A percentile compares a stretch with the other conserved stretches of the same genome.
phyloP scores from a whole-genome alignment of 2,888 invertebrate genomes.

The Caenorhabditis sp. region DNA sequence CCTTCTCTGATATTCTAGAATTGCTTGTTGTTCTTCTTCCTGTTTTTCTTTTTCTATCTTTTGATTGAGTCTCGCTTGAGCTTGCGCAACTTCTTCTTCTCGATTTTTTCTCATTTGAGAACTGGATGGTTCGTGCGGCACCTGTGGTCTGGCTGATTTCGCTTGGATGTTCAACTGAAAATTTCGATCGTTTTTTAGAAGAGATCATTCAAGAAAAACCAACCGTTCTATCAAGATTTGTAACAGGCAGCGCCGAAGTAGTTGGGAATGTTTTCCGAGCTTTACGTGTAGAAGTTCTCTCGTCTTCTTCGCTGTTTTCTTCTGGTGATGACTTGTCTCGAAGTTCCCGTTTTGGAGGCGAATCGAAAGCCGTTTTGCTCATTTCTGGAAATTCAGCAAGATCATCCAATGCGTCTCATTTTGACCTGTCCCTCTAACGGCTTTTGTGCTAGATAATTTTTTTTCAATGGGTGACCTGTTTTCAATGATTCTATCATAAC shows the following conservation, averaged over 20 bases:
- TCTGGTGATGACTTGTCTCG: no score
- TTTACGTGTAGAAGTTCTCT: background rate
- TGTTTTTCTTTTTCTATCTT: background rate
- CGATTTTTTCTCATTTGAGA: background rate
- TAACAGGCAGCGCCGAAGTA: background rate
- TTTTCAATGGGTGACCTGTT: no score
- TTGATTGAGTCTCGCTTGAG: background rate
- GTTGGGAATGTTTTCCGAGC: background rate
- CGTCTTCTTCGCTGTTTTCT: background rate
- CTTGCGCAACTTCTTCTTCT: no score
- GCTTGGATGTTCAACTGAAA: background rate
- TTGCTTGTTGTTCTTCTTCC: background rate
- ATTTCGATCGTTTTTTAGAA: background rate
- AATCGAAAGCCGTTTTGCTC: no score
- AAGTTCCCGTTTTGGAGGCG: no score
- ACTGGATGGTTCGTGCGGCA: background rate
- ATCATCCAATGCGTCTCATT: background rate
- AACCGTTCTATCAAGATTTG: background rate
- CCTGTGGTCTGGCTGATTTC: background rate
- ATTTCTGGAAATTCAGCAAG: no score
- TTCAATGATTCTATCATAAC: no score
- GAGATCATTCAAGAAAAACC: background rate
- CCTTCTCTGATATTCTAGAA: background rate
- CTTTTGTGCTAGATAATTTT: no score
- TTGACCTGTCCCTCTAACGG: background rate